Evolutionary conservation across 2,797 vertebrate species (phyloP).

Genomic region (Petrocephalus sullivani): DNA sequence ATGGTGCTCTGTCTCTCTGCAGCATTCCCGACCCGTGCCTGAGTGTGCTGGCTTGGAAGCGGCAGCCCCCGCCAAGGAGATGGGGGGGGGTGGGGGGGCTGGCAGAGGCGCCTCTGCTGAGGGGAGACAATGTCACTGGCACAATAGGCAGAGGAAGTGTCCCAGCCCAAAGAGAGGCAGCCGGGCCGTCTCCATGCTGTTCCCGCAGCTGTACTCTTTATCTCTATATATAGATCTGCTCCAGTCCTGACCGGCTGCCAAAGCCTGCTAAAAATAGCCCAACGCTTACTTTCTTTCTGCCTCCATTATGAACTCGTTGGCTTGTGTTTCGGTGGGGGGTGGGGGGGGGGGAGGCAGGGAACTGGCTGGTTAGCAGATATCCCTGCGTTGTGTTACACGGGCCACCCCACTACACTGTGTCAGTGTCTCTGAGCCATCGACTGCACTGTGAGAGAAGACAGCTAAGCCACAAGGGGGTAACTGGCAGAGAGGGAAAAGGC

Average conservation of each 20-base stretch:
- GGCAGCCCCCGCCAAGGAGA: neutral
- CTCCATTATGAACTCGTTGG: constrained; percentile 26
- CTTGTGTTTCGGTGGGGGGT: constrained; percentile 32
- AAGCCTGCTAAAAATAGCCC: constrained; percentile 59
- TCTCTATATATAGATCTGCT: constrained; percentile 28
- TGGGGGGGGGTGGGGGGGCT: too few relatives aligned
- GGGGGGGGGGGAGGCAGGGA: neutral
- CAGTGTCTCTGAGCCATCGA: neutral
- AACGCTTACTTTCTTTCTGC: constrained; percentile 42
- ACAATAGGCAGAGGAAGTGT: constrained; percentile 37
- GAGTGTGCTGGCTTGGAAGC: neutral
- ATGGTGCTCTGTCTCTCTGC: neutral
- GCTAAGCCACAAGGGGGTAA: neutral
- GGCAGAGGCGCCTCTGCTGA: constrained; percentile 24
- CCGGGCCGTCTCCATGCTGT: constrained; percentile 38
- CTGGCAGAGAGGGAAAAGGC: neutral
- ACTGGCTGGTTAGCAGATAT: constrained; percentile 1
- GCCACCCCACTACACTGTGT: neutral
- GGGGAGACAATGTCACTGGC: constrained; percentile 33
- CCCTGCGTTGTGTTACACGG: constrained; percentile 13
- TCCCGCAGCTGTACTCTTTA: constrained; percentile 22
- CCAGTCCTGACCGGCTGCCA: constrained; percentile 49
- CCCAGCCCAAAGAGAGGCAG: constrained; percentile 24
- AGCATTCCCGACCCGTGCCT: neutral
- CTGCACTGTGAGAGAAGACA: neutral